phyloP scores from a whole-genome alignment of 2,113 vertebrate genomes.

The Muntiacus reevesi region DNA sequence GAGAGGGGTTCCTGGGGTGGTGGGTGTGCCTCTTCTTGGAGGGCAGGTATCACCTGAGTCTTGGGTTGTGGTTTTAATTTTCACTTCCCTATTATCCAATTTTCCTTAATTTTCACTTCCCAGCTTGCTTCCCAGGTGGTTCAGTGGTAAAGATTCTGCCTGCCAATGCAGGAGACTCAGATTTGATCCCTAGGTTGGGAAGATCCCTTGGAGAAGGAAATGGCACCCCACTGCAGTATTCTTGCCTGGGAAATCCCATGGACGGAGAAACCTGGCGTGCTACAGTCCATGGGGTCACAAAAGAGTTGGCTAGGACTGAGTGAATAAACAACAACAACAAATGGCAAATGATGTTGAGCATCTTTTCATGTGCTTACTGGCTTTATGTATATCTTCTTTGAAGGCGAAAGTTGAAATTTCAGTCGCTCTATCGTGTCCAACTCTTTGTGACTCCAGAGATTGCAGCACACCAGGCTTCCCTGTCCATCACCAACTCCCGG shows the following conservation, averaged over 20 bases:
- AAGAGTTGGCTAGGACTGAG: background rate
- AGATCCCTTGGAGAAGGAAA: background rate
- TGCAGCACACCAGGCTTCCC: background rate
- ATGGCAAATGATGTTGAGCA: background rate
- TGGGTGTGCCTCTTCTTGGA: background rate
- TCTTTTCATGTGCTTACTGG: background rate
- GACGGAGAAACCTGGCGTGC: background rate
- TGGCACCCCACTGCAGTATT: background rate
- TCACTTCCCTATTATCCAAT: background rate
- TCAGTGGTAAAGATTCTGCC: background rate
- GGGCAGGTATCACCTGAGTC: background rate
- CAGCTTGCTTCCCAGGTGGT: background rate
- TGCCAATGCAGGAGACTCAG: background rate
- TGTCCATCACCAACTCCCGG: background rate
- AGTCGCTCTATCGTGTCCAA: rapidly evolving
- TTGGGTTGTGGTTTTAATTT: background rate
- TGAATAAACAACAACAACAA: background rate
- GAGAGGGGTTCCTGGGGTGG: background rate
- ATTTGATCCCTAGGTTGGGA: background rate
- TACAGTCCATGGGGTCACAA: background rate
- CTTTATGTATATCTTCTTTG: background rate
- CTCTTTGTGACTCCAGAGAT: background rate
- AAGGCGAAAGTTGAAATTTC: background rate
- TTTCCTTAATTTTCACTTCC: background rate
- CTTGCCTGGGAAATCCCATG: background rate